These are phyloP conservation scores for Drosophila limbata DNA, from an alignment of 2,888 invertebrate genomes.

Conservation along the genomic window DNA sequence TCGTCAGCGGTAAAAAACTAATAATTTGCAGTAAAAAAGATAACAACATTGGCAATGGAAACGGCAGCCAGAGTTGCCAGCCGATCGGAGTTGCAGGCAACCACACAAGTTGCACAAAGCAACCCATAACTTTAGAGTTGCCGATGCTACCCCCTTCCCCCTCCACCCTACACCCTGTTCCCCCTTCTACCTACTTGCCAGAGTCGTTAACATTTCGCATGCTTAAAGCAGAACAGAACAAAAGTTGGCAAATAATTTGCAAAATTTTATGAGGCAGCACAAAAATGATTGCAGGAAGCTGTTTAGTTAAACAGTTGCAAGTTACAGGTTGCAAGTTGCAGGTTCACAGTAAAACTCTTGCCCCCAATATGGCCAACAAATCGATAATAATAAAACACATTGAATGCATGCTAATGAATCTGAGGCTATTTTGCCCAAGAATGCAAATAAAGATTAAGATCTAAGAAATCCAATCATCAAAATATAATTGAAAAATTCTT, in stretches of 20 bases:
- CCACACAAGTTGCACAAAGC: slow-evolving; percentile 70
- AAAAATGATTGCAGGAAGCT: slow-evolving; percentile 63
- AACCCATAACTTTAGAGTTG: slow-evolving; percentile 56
- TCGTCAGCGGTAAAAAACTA: slow-evolving; percentile 77
- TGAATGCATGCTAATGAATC: slow-evolving; percentile 9
- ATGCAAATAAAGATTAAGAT: background rate
- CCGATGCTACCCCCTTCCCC: background rate
- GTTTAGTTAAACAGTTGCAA: slow-evolving; percentile 63
- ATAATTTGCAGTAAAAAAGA: slow-evolving; percentile 80
- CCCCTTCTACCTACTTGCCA: background rate
- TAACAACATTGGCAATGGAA: slow-evolving; percentile 74
- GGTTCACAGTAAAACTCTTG: background rate
- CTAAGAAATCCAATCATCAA: background rate
- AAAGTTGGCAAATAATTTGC: slow-evolving; percentile 77
- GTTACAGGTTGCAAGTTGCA: slow-evolving; percentile 18
- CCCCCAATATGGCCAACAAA: slow-evolving; percentile 8
- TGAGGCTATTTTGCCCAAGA: background rate
- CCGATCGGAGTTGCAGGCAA: slow-evolving; percentile 23
- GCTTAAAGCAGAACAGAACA: slow-evolving; percentile 63
- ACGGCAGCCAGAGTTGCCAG: slow-evolving; percentile 20
- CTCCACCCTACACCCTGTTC: background rate
- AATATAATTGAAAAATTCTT: no score
- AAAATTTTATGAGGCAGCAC: slow-evolving; percentile 71
- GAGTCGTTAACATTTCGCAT: slow-evolving; percentile 50
- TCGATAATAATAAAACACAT: slow-evolving; percentile 1